These are phyloP conservation scores for Galago senegalensis DNA, from an alignment of 2,797 vertebrate species.

Conservation along the genomic window DNA sequence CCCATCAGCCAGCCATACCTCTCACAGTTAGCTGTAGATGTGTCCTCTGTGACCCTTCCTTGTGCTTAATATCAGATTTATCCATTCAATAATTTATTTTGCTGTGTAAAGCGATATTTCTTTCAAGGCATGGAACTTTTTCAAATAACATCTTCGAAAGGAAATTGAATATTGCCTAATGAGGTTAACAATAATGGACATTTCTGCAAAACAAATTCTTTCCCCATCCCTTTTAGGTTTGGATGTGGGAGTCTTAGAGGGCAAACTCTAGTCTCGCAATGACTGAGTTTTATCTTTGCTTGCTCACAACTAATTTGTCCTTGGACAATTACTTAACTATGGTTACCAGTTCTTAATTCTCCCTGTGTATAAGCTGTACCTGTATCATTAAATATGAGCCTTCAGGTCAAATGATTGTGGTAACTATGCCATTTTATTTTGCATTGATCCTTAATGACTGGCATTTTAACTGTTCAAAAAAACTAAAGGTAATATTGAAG, in stretches of 20 bases:
- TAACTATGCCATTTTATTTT: background rate
- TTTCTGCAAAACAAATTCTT: constrained; percentile 23
- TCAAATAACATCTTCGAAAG: background rate
- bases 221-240: background rate
- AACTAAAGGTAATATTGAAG: background rate
- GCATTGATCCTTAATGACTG: background rate
- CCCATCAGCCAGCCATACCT: background rate
- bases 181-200: background rate
- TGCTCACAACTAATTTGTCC: background rate
- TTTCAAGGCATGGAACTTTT: constrained; percentile 12
- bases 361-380: background rate
- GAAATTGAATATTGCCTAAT: constrained; percentile 11
- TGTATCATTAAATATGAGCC: background rate
- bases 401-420: background rate
- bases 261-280: background rate
- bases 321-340: background rate
- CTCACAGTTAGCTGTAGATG: background rate
- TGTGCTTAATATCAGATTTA: background rate
- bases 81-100: background rate
- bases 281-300: background rate
- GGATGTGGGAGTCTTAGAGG: background rate
- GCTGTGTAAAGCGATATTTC: background rate
- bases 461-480: constrained; percentile 29
- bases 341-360: background rate
- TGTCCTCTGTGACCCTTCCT: background rate